These are phyloP conservation scores for Anolis sagrei DNA, from an alignment of 2,113 vertebrate species.

Conservation along the genomic window DNA sequence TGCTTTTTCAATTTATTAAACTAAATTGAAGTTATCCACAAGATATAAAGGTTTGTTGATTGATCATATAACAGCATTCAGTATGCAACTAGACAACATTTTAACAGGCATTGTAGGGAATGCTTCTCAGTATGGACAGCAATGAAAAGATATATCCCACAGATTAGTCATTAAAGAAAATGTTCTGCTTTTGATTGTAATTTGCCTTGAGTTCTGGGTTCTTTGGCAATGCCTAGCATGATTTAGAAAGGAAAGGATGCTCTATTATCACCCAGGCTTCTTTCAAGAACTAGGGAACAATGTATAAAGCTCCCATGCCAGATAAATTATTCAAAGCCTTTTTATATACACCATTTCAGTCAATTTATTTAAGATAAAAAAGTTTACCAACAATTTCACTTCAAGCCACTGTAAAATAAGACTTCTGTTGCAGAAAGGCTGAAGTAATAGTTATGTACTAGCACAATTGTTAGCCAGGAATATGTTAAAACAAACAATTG, in stretches of 20 bases:
- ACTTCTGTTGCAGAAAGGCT: conserved; percentile 16
- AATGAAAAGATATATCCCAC: background rate
- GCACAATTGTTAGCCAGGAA: background rate
- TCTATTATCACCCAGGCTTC: background rate
- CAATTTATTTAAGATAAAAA: background rate
- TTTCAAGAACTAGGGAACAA: background rate
- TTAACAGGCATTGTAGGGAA: background rate
- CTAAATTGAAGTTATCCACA: background rate
- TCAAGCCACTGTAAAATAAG: conserved; percentile 34
- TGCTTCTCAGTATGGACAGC: background rate
- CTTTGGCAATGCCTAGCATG: background rate
- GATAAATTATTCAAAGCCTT: conserved; percentile 12
- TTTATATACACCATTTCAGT: background rate
- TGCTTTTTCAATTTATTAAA: background rate
- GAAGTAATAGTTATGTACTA: conserved; percentile 29
- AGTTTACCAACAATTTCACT: conserved; percentile 18
- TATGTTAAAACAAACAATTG: conserved; percentile 20
- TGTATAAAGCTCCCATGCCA: background rate
- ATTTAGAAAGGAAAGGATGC: background rate
- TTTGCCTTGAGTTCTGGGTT: background rate
- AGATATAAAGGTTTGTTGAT: background rate
- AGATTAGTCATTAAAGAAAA: background rate
- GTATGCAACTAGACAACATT: background rate
- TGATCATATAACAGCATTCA: background rate
- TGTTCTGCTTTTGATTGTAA: background rate